Base-by-base conservation (phyloP, 2,888 invertebrate genomes). In the Autographa gamma region DNA sequence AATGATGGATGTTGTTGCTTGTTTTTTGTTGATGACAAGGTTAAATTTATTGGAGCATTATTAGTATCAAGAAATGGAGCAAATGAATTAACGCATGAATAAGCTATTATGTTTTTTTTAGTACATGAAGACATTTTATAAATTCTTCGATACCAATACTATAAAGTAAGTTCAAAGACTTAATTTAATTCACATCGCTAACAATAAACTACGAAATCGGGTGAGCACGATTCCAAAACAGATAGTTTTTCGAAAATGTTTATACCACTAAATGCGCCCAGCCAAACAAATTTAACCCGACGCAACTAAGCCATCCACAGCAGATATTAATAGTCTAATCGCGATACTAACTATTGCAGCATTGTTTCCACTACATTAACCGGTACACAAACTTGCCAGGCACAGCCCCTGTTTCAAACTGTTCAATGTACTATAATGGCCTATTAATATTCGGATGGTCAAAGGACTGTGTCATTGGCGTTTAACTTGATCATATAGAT, bases 341-440 rank as follows among this genome's bases (percentile, higher is more conserved):
- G 84, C 69, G 83, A 83, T 80, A 80, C 72, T 83, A 84, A 83
- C 84, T 83, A 83, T 81, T 84, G 82, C 73, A 73, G 76, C 54
- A 25, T 63, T 56, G 63, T 83, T 83, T 84, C 82, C 83, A 80
- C 69, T 76, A 84, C 83, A 83, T 83, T 83, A 83, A 84, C 71
- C 64, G 64, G 38, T 48, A 65, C 72, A 66, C 76, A 60, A 83
- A 83, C 80, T 82, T 84, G 74, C 76, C 66, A 78, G 63, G 81
- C 81, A 67, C 81, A 80, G 69, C 62, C 73, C 74, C 70, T 66
- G 75, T 80, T 74, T 69, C 76, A 65, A 80, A 83, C 80, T 80
- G 82, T 83, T 82, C 84, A 84, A 77, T 82, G 82, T 84, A 80
- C 69, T 76, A 72, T 77, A 73, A 81, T 79, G 69, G 65, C 64